Conservation (phyloP, 2,888 invertebrate genomes). For the Steinernema scapterisci region DNA sequence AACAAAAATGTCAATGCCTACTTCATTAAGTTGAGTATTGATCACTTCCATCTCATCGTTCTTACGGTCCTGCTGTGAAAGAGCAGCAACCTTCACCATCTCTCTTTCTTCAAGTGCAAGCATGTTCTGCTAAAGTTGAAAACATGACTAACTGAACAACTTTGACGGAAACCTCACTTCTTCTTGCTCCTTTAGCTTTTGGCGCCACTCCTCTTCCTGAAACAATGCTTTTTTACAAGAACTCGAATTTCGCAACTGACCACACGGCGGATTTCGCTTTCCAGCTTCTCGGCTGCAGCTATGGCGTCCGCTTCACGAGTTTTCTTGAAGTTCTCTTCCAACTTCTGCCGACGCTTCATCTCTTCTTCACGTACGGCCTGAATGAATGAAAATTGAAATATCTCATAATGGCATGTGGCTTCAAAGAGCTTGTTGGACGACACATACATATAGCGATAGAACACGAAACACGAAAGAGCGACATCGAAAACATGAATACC, state of each 20-base stretch:
- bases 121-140: background rate
- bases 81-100: conserved; percentile 15
- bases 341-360: conserved; percentile 37
- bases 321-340: conserved; percentile 35
- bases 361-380: conserved; percentile 42
- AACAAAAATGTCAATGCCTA: background rate
- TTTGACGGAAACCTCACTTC: too few species aligned
- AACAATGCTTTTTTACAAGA: conserved; percentile 35
- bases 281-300: conserved; percentile 36
- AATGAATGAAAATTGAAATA: too few species aligned
- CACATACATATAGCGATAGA: background rate
- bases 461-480: background rate
- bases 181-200: conserved; percentile 33
- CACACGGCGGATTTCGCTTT: conserved; percentile 27
- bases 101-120: conserved; percentile 15
- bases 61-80: conserved; percentile 5
- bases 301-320: conserved; percentile 23
- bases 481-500: conserved; percentile 35
- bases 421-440: background rate
- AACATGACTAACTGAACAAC: too few species aligned
- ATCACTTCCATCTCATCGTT: conserved; percentile 35
- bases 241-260: background rate
- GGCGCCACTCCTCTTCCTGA: conserved; percentile 28
- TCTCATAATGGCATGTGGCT: too few species aligned
- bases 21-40: conserved; percentile 35